Evolutionary conservation across 92 coral and sea anemone genomes (phyloP).

Genomic region (Epizoanthus stellaris): DNA sequence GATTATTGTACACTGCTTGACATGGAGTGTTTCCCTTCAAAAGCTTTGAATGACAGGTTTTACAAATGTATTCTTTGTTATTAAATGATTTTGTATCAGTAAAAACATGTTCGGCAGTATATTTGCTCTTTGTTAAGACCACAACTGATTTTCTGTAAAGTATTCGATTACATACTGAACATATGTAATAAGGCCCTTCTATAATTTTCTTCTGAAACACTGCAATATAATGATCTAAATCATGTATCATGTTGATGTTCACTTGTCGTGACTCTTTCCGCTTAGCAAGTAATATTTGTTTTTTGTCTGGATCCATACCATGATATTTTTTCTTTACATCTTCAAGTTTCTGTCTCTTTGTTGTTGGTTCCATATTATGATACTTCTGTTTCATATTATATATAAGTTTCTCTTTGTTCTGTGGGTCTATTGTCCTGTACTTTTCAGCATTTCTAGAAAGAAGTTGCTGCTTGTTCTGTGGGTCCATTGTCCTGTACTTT

Average conservation of each 20-base stretch:
- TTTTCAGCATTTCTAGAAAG: no score
- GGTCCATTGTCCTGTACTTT: no score
- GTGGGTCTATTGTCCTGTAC: no score
- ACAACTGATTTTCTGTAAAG: slow-evolving; percentile 42
- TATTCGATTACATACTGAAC: slow-evolving; percentile 11
- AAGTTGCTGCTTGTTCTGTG: no score
- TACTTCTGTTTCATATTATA: slow-evolving; percentile 23
- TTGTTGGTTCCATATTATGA: no score
- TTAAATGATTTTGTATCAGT: slow-evolving; percentile 45
- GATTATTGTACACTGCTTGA: no score
- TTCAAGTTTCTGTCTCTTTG: no score
- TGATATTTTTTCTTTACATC: not conserved
- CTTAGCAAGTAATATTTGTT: no score
- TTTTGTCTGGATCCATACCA: slow-evolving; percentile 15
- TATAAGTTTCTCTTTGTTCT: slow-evolving; percentile 34
- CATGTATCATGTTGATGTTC: slow-evolving; percentile 1
- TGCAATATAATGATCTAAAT: slow-evolving; percentile 48
- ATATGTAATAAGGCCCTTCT: slow-evolving; percentile 56
- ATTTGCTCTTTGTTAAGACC: not conserved
- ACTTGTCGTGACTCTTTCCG: no score
- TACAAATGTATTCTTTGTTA: slow-evolving; percentile 48
- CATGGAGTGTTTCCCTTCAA: no score
- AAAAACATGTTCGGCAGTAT: slow-evolving; percentile 7
- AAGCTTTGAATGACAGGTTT: not conserved
- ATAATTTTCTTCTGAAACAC: slow-evolving; percentile 57